Percentiles rank a stretch among this genome's conserved stretches.
Evolutionary conservation across 2,888 invertebrate genomes (phyloP).

Genomic region (Pteria penguin): DNA sequence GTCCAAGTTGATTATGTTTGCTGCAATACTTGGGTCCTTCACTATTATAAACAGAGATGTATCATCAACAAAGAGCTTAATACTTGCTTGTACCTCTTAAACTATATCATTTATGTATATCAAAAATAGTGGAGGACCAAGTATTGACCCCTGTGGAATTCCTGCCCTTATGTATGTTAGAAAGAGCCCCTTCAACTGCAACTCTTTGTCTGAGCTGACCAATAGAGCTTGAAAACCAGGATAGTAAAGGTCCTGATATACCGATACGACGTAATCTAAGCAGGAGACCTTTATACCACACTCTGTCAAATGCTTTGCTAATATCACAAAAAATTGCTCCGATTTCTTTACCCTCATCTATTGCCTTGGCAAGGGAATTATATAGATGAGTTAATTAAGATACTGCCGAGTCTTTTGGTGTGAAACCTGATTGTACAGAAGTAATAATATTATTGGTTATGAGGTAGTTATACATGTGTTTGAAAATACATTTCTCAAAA

Average conservation of each 20-base stretch:
- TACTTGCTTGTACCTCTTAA: slow-evolving; percentile 16
- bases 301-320: too few relatives aligned
- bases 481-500: slow-evolving; percentile 37
- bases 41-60: too few relatives aligned
- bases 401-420: slow-evolving; percentile 33
- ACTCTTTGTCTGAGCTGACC: slow-evolving; percentile 23
- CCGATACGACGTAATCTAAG: slow-evolving; percentile 41
- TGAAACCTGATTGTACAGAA: slow-evolving; percentile 34
- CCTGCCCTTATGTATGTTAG: neutral
- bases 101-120: slow-evolving; percentile 40
- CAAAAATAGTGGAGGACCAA: slow-evolving; percentile 30
- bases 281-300: slow-evolving; percentile 42
- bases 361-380: slow-evolving; percentile 26
- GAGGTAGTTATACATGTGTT: slow-evolving; percentile 39
- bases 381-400: slow-evolving; percentile 41
- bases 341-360: slow-evolving; percentile 26
- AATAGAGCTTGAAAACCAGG: slow-evolving; percentile 29
- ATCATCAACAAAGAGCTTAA: too few relatives aligned
- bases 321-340: slow-evolving; percentile 44
- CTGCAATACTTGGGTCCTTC: neutral
- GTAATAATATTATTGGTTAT: slow-evolving; percentile 24
- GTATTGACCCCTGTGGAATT: slow-evolving; percentile 6
- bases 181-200: neutral
- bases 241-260: slow-evolving; percentile 17
- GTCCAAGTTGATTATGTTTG: neutral